A percentile compares a stretch with the other conserved stretches of the same genome.
These are phyloP conservation scores for Oxygymnocypris stewartii DNA, from an alignment of 2,113 vertebrate species.

Conservation along the genomic window DNA sequence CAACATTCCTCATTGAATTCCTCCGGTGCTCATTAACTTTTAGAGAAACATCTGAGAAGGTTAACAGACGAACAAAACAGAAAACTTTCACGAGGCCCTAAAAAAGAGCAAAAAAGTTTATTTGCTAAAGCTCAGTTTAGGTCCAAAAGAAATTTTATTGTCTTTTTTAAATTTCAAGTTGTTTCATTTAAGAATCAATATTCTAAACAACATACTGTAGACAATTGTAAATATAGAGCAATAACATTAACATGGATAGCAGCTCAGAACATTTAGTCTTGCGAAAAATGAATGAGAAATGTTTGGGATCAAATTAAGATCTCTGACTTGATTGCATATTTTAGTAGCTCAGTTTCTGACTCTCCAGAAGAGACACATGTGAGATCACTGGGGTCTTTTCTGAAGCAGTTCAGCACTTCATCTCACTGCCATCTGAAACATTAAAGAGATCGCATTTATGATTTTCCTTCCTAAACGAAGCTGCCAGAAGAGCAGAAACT, in stretches of 20 bases:
- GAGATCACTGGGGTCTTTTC: neutral
- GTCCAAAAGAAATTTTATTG: neutral
- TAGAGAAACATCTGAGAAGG: neutral
- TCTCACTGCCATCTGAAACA: slow-evolving; percentile 17
- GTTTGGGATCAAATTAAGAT: neutral
- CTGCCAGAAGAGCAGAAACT: neutral
- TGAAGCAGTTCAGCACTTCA: slow-evolving; percentile 14
- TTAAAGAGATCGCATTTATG: slow-evolving; percentile 8
- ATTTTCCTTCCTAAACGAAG: slow-evolving; percentile 9
- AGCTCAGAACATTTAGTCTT: neutral
- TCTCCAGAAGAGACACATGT: neutral
- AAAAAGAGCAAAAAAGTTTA: neutral
- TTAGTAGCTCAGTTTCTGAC: neutral
- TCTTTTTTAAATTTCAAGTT: neutral
- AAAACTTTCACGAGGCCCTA: neutral
- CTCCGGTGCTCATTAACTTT: neutral
- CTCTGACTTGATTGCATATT: neutral
- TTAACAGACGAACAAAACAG: neutral
- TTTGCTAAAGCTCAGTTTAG: neutral
- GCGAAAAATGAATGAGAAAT: neutral
- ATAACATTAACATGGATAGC: neutral
- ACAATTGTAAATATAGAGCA: neutral
- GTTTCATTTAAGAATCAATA: neutral
- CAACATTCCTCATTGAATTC: neutral
- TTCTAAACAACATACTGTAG: neutral